Conservation (phyloP, 2,113 vertebrate genomes). For the Catharus bicknelli region DNA sequence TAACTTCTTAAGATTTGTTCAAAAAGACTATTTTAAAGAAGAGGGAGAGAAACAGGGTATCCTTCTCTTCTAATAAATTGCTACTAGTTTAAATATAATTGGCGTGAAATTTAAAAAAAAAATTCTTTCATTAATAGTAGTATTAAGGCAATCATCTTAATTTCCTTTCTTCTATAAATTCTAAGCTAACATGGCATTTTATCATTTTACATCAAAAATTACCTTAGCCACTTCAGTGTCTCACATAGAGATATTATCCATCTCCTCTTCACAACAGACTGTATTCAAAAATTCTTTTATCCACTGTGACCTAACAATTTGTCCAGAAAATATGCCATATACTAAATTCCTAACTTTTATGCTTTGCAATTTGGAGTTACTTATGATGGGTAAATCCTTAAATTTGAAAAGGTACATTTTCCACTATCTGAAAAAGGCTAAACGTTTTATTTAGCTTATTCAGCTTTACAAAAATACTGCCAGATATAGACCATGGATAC, state of each 20-base stretch:
- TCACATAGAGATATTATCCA: not conserved
- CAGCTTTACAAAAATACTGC: not conserved
- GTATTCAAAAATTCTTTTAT: not conserved
- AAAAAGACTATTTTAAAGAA: not conserved
- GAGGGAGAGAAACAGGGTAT: not conserved
- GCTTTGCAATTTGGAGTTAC: not conserved
- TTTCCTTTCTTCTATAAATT: not conserved
- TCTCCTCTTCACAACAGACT: not conserved
- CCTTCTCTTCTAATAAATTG: not conserved
- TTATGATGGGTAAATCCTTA: fast-evolving
- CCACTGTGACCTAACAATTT: not conserved
- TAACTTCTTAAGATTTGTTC: not conserved
- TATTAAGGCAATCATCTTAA: not conserved
- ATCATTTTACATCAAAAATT: not conserved
- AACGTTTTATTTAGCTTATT: not conserved
- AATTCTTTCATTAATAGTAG: not conserved
- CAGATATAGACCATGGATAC: not conserved
- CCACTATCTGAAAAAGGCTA: not conserved
- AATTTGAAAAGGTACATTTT: not conserved
- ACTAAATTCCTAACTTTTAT: not conserved
- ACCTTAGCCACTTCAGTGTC: not conserved
- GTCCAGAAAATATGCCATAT: not conserved
- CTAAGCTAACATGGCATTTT: not conserved
- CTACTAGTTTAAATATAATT: not conserved
- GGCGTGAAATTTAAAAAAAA: not conserved